Evolutionary conservation across 37 sponge, comb jelly and placozoan species (phyloP).

Genomic region (Agelas oroides): DNA sequence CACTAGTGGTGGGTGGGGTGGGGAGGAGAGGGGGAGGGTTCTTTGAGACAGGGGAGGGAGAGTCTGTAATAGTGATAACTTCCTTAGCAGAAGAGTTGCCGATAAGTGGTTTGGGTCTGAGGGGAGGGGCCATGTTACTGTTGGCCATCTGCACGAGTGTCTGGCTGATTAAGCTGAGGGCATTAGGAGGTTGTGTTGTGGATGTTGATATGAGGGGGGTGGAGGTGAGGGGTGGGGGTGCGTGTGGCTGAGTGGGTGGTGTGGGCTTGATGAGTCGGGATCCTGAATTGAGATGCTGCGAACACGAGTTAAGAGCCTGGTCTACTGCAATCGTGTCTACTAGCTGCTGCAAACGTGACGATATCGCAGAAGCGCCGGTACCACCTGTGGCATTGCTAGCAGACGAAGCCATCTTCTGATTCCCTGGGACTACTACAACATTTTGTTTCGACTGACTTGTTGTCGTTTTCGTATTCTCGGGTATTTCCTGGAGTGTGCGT

Average conservation of each 20-base stretch:
- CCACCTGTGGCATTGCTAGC: not conserved
- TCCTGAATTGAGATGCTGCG: not conserved
- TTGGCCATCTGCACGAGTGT: not conserved
- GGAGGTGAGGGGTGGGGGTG: slow-evolving; percentile 21
- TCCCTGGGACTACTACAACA: slow-evolving; percentile 59
- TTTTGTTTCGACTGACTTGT: slow-evolving; percentile 20
- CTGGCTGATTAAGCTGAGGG: not conserved
- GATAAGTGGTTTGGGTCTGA: not conserved
- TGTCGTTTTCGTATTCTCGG: too few species aligned
- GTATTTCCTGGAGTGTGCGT: slow-evolving; percentile 12
- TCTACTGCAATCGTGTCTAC: slow-evolving; percentile 69
- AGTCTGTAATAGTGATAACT: slow-evolving; percentile 33
- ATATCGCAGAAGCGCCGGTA: slow-evolving; percentile 36
- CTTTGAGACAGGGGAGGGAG: slow-evolving; percentile 18
- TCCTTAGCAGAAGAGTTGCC: slow-evolving; percentile 9
- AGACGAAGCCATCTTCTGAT: not conserved
- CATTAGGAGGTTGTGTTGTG: not conserved
- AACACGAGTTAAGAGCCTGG: slow-evolving; percentile 42
- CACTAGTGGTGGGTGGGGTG: not conserved
- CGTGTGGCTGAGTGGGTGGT: slow-evolving; percentile 12
- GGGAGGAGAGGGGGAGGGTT: slow-evolving; percentile 60
- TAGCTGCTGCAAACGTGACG: slow-evolving; percentile 60
- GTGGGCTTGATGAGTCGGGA: not conserved
- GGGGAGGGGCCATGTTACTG: not conserved
- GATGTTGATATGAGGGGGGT: not conserved